phyloP scores from a whole-genome alignment of 1,140 invertebrate genomes.

The Apis laboriosa region DNA sequence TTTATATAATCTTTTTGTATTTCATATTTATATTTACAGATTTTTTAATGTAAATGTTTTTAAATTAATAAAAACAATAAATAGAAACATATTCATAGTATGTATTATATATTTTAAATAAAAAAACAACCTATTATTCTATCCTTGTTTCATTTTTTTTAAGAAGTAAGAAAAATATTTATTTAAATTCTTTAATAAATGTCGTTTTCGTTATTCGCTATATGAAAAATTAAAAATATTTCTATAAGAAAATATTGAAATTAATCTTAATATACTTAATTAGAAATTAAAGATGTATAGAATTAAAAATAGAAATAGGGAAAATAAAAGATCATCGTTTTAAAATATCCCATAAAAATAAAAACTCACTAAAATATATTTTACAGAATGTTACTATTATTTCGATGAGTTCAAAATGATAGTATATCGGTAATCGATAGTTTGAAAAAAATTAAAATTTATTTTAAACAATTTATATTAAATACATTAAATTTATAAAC shows the following conservation, averaged over 20 bases:
- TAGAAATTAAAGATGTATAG: neutral
- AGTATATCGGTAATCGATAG: neutral
- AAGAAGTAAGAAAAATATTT: neutral
- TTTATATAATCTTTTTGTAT: slow-evolving; percentile 2
- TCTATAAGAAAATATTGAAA: neutral
- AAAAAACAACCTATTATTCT: neutral
- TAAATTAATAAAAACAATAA: slow-evolving; percentile 1
- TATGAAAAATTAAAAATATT: neutral
- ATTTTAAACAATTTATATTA: neutral
- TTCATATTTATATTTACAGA: slow-evolving; percentile 11
- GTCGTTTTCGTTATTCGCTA: neutral
- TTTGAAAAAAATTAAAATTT: neutral
- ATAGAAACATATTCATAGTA: neutral
- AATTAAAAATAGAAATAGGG: slow-evolving; percentile 1
- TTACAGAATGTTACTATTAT: neutral
- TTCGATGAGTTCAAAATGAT: neutral
- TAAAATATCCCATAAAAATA: neutral
- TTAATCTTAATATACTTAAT: neutral
- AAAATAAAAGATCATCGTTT: slow-evolving; percentile 23
- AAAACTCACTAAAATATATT: neutral
- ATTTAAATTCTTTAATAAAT: neutral
- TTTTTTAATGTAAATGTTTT: neutral
- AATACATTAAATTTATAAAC: neutral
- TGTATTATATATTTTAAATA: neutral
- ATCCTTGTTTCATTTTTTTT: neutral